These are phyloP conservation scores for Drosophila willistoni DNA, from an alignment of 1,140 invertebrate genomes.

Conservation along the genomic window DNA sequence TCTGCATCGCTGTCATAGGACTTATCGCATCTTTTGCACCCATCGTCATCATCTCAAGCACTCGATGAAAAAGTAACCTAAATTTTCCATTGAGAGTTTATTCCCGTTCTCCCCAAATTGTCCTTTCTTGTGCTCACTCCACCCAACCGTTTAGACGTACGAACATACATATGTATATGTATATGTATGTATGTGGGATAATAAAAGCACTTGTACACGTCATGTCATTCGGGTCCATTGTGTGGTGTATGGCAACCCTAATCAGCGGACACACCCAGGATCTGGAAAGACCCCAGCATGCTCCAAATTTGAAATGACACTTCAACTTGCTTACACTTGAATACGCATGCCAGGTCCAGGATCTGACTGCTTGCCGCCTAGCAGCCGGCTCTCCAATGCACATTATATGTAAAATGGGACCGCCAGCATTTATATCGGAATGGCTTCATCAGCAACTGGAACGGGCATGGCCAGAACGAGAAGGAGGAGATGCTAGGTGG, in stretches of 20 bases:
- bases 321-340: slow-evolving; percentile 75
- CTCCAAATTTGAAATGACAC: slow-evolving; percentile 77
- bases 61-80: slow-evolving; percentile 60
- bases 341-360: slow-evolving; percentile 75
- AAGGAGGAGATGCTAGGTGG: not conserved
- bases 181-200: not conserved
- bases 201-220: slow-evolving; percentile 70
- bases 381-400: slow-evolving; percentile 36
- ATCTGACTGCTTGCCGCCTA: no score
- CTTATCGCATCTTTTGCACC: slow-evolving; percentile 1
- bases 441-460: slow-evolving; percentile 65
- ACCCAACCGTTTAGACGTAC: not conserved
- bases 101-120: slow-evolving; percentile 15
- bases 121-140: not conserved
- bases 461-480: not conserved
- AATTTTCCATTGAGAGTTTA: slow-evolving; percentile 54
- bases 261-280: slow-evolving; percentile 59
- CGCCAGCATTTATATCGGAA: slow-evolving; percentile 73
- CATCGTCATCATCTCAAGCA: slow-evolving; percentile 17
- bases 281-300: slow-evolving; percentile 26
- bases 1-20: slow-evolving; percentile 24
- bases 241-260: slow-evolving; percentile 60
- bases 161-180: not conserved
- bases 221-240: slow-evolving; percentile 71
- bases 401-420: slow-evolving; percentile 62